Base-by-base conservation (phyloP, 2,797 vertebrate species). In the Holocentrus rufus region DNA sequence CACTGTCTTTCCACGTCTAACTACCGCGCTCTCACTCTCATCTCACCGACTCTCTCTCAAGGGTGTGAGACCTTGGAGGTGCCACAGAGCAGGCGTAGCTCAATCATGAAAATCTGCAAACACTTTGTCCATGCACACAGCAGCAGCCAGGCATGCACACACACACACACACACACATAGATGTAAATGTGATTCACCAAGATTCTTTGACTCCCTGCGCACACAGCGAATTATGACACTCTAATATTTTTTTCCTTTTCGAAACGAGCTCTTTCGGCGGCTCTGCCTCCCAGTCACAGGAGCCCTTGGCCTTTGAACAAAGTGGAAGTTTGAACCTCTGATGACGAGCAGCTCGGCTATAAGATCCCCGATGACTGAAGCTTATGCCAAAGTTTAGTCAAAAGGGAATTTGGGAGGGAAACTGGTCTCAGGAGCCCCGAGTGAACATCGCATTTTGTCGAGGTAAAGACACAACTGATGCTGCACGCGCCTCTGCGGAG, bases 291-390 rank as follows among this genome's bases (percentile, higher is more conserved):
- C 23, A 80, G 60, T 64, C 69, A 74, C 57, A 77, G 39, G 74
- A 85, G 74, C 42, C 42, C 47, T 65, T 58, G 59, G 70, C 68
- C 68, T 79, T 77, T 59, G 44, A 54, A 76, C 49, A 68, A 72
- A 74, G 65, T 54, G 36, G 39, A 72, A 82, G 49, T 63, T 64
- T 72, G 60, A 65, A 58, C 67, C 54, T 62, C 47, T 60, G 71
- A 77, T 69, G 53, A 74, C 44, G 31, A 74, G 56, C 44, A 82
- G 50, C 18, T 14, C 17, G 23, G 46, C 42, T 59, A 22, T 23
- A 65, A 59, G 53, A 65, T 67, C 77, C 74, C 57, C 5, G 42
- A 15, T 74, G 72, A 72, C 64, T 61, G 39, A 56, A 62, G 73
- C 73, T 80, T 64, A 42, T 52, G 34, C 36, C 23, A 4, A 76